These are phyloP conservation scores for Prolemur simus DNA, from an alignment of 2,113 vertebrate genomes.

Conservation along the genomic window DNA sequence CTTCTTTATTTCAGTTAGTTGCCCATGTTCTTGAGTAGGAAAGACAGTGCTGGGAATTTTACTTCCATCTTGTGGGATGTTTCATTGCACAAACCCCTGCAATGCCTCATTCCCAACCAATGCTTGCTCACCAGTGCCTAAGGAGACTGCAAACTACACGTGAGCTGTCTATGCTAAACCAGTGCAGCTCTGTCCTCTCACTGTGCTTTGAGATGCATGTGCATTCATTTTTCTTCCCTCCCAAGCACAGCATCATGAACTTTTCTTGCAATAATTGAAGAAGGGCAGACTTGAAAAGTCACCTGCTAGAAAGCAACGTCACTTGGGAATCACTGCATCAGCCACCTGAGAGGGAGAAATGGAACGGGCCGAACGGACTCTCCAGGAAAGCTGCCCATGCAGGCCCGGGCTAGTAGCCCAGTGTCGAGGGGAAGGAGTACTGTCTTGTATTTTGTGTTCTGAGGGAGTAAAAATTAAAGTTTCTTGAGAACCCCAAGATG, in stretches of 20 bases:
- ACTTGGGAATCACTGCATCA: no score
- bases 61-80: not conserved
- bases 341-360: not conserved
- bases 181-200: not conserved
- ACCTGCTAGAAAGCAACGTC: not conserved
- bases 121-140: no score
- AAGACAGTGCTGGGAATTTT: not conserved
- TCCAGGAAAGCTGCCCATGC: not conserved
- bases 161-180: not conserved
- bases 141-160: not conserved
- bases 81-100: no score
- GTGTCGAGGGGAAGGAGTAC: not conserved
- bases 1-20: not conserved
- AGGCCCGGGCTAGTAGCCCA: not conserved
- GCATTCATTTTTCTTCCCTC: not conserved
- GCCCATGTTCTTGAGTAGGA: not conserved
- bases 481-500: not conserved
- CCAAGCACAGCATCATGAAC: not conserved
- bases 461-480: not conserved
- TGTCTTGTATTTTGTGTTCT: not conserved
- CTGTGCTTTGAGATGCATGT: not conserved
- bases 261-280: not conserved
- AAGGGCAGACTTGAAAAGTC: rapidly evolving
- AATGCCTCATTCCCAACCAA: not conserved
- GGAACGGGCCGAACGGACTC: not conserved